phyloP scores from a whole-genome alignment of 2,797 vertebrate genomes.

The Rhyacichthys aspro region DNA sequence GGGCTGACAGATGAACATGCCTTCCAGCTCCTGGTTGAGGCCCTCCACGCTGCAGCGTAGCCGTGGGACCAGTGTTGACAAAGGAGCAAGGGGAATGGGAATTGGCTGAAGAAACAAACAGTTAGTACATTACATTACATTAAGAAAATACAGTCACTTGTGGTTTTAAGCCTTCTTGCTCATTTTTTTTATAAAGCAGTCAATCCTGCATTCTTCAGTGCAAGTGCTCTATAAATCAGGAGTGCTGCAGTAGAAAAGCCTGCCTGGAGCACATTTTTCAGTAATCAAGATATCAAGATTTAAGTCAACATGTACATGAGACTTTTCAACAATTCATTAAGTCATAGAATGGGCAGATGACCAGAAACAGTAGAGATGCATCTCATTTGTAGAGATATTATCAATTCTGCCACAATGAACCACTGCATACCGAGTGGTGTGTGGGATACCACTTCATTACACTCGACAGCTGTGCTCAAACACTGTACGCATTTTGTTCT shows the following conservation, averaged over 20 bases:
- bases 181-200: background rate
- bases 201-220: background rate
- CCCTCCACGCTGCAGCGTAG: constrained; percentile 88
- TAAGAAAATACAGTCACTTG: constrained; percentile 15
- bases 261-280: constrained; percentile 6
- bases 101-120: constrained; percentile 60
- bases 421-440: constrained; percentile 13
- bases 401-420: constrained; percentile 12
- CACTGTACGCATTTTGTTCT: constrained; percentile 56
- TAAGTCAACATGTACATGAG: constrained; percentile 5
- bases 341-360: background rate
- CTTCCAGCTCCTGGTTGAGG: constrained; percentile 91
- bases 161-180: too few species aligned
- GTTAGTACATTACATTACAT: background rate
- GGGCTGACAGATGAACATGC: constrained; percentile 86
- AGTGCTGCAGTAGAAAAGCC: background rate
- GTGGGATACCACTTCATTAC: background rate
- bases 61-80: constrained; percentile 80
- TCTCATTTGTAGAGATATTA: background rate
- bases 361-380: background rate
- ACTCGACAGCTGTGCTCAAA: constrained; percentile 60
- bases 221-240: background rate
- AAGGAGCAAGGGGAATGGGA: constrained; percentile 68
- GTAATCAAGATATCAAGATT: background rate
- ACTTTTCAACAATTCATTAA: background rate